Evolutionary conservation across 2,888 invertebrate genomes (phyloP), one percentile per base, ranked within the genome.

Genomic region (Autographa pulchrina): DNA sequence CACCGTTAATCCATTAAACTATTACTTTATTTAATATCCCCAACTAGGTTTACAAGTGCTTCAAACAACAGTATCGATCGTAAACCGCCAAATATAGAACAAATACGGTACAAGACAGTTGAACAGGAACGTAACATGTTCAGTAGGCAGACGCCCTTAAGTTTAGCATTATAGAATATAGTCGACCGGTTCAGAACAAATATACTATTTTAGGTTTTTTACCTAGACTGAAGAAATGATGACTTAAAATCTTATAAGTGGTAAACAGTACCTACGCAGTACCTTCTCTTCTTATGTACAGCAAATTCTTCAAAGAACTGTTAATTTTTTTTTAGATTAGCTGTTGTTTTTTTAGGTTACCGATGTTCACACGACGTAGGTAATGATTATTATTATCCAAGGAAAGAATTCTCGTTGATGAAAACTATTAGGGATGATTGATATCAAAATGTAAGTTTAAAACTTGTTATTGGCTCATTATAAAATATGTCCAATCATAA

Each of bases 101-200:
- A 43, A 68, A 72, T 60, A 82, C 59, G 71, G 67, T 79, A 69
- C 43, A 65, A 18, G 32, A 59, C 18, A 48, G 18, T 43, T 18
- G 9, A 25, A 52, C 59, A 20, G 62, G 58, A 32, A 43, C 67
- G 62, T 35, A 54, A 48, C 56, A 41, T 70, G 75, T 69, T 65
- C 62, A 80, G 77, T 73, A 65, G 65, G 62, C 70, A 35, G 38
- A 13, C 63, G 61, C 60, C 77, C 64, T 81, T 32, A 77, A 81
- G 66, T 77, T 70, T 73, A 74, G 73, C 62, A 62, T 66, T 66
- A 73, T 61, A 68, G 75, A 66, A 70, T 74, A 62, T 54, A 38
- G 38, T 6, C 48, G 52, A 82, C 84, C 82, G 82, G 84, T 83
- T 81, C 11, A 3, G 31, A 58, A 59, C 64, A 52, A 70, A 68